Evolutionary conservation across 2,888 invertebrate species (phyloP), one percentile per base, ranked within the genome.

Genomic region (Hylaea fasciaria): DNA sequence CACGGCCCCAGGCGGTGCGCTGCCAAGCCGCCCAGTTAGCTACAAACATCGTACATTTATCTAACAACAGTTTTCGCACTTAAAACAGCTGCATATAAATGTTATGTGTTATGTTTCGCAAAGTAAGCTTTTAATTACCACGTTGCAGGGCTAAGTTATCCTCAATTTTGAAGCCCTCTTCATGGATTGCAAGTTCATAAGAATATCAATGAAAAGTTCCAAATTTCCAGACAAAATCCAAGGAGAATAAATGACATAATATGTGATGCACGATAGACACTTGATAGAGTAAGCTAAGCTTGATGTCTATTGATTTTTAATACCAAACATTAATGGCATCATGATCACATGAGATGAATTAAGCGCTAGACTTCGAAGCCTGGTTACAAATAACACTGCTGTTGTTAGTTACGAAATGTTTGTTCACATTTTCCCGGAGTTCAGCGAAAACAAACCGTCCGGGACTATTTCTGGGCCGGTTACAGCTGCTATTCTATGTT

Each of bases 1-100:
- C 91, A 92, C 91, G 91, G 91, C 91, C 83, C 91, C 82, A 86
- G 74, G 68, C 69, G 76, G 69, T 55, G 49, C 82, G 89, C 76
- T 91, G 91, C 91, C 91, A 91, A 91, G 65, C 53, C 57, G 61
- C 52, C 22, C 16, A 53, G 44, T 35, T 47, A 47, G 44, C 28
- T 32, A 51, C 51, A 51, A 44, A 45, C 54, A 49, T 32, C 51
- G 29, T 44, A 40, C 62, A 58, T 65, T 64, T 58, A 65, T 65
- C 64, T 64, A 52, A 80, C 80, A 74, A 82, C 80, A 83, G 44
- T 60, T 62, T 64, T 47, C 47, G 44, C 48, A 60, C 62, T 65
- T 63, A 62, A 66, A 68, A 65, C 66, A 65, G 48, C 55, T 52
- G 55, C 52, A 62, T 56, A 3, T 45, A 40, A 55, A 61, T 45